Evolutionary conservation across 2,113 vertebrate genomes (phyloP), one percentile per base, ranked within the genome.

Genomic region (Pangasianodon hypophthalmus): DNA sequence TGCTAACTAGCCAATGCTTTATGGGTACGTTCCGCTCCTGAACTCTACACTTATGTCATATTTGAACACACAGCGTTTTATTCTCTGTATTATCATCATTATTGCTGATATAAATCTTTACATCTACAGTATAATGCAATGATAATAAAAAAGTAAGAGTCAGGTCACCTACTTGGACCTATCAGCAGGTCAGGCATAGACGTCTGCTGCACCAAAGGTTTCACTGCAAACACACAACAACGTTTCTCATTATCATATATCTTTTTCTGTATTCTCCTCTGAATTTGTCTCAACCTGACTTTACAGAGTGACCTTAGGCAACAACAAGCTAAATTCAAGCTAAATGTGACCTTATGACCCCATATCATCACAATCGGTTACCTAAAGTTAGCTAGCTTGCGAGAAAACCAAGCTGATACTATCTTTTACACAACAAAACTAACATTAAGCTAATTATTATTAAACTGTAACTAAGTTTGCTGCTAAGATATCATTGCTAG

Each of bases 161-260:
- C 46, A 7, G 24, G 32, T 37, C 37, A 64, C 88, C 85, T 21
- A 92, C 90, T 52, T 58, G 84, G 29, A 37, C 48, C 52, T 3
- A 48, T 41, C 32, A 0, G 60, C 8, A 71, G 3, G 0, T 10
- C 46, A 7, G 88, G 56, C 9, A 86, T 0, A 44, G 89, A 44
- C 21, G 1, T 75, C 52, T 85, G 89, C 50, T 77, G 64, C 0
- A 54, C 32, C 29, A 90, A 24, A 10, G 14, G 0, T 24, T 16
- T 37, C 16, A 9, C 91, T 77, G 50, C 21, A 52, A 88, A 90
- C 82, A 91, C 18, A 81, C 58, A 86, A 88, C 24, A 56, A 83
- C 19, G 44, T 85, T 46, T 16, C 13, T 41, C 44, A 58, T 62
- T 13, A 52, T 37, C 18, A 37, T 21, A 29, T 19, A 21, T 32